Conservation (phyloP, 1,140 invertebrate species). For the Eumeta japonica region DNA sequence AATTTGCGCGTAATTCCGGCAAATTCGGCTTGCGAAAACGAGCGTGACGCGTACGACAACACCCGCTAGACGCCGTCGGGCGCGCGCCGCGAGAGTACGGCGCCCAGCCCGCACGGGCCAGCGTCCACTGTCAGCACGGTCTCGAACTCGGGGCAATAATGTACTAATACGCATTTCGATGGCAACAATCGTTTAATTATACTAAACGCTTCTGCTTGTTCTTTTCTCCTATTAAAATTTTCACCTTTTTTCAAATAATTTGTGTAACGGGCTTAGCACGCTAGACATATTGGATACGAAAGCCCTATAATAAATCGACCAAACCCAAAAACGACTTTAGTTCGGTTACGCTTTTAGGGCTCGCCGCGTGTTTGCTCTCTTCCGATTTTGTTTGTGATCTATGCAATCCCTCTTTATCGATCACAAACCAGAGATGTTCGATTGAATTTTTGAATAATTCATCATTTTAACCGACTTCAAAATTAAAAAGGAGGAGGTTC, state of each 20-base stretch:
- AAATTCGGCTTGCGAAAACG: conserved; percentile 36
- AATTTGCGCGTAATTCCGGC: conserved; percentile 52
- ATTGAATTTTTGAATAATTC: conserved; percentile 29
- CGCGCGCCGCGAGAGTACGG: conserved; percentile 22
- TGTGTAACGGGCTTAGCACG: conserved; percentile 26
- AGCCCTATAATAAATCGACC: conserved; percentile 45
- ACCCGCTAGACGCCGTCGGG: conserved; percentile 23
- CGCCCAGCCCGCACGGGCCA: conserved; percentile 24
- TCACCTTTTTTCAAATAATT: conserved; percentile 19
- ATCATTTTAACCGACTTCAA: too few relatives aligned
- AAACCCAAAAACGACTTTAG: conserved; percentile 48
- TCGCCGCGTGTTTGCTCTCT: conserved; percentile 25
- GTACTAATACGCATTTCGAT: conserved; percentile 28
- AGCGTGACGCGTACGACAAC: conserved; percentile 44
- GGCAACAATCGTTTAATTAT: conserved; percentile 21
- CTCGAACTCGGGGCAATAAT: conserved; percentile 33
- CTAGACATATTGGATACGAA: conserved; percentile 40
- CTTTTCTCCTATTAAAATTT: conserved; percentile 12
- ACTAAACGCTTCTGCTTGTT: conserved; percentile 19
- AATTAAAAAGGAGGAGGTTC: too few relatives aligned
- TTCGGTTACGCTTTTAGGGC: conserved; percentile 29
- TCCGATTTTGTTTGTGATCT: conserved; percentile 38
- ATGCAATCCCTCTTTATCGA: conserved; percentile 25
- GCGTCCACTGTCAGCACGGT: conserved; percentile 28
- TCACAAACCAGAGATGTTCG: conserved; percentile 34